These are phyloP conservation scores for Microctonus aethiopoides DNA, from an alignment of 2,888 invertebrate genomes.

Conservation along the genomic window DNA sequence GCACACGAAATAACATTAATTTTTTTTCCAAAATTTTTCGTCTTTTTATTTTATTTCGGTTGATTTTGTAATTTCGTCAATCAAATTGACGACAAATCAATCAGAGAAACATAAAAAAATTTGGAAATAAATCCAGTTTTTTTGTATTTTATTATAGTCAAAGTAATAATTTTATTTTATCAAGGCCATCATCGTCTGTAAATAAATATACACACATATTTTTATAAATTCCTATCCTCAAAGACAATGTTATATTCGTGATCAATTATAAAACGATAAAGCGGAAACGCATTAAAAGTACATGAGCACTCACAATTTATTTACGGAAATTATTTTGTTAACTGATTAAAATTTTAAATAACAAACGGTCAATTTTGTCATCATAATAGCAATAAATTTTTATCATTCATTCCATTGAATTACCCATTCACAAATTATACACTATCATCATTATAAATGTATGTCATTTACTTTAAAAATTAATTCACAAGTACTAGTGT, in stretches of 20 bases:
- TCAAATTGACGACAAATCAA: too few relatives aligned
- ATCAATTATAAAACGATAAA: neutral
- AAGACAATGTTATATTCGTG: neutral
- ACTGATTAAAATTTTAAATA: slow-evolving; percentile 2
- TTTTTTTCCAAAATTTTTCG: slow-evolving; percentile 26
- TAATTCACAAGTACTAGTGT: neutral
- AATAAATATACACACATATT: neutral
- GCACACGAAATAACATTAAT: slow-evolving; percentile 34
- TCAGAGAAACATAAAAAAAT: too few relatives aligned
- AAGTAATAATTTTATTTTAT: neutral
- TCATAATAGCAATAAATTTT: neutral
- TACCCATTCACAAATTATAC: neutral
- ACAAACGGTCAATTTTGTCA: neutral
- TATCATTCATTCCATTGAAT: neutral
- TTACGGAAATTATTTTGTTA: slow-evolving; percentile 11
- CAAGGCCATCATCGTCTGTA: neutral
- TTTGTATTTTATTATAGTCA: neutral
- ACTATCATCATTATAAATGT: neutral
- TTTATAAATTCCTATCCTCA: neutral
- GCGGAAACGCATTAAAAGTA: neutral
- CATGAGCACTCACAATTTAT: neutral
- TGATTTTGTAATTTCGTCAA: slow-evolving; percentile 22
- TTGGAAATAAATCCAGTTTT: too few relatives aligned
- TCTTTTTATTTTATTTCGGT: neutral
- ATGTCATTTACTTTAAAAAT: neutral